Evolutionary conservation across 1,140 invertebrate genomes (phyloP), one percentile per base, ranked within the genome.

Genomic region (Panagrolaimus sp.): DNA sequence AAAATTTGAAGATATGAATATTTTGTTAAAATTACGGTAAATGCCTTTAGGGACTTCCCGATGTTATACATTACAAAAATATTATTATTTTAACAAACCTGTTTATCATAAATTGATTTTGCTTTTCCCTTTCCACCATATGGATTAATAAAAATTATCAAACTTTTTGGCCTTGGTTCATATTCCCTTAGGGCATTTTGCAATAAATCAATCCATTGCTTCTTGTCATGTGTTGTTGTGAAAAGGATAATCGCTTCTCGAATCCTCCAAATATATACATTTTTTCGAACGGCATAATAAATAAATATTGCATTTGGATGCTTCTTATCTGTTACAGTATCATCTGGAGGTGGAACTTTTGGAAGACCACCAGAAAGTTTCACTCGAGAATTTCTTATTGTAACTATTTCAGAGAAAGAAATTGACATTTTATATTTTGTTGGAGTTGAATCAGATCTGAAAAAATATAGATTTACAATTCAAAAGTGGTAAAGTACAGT

Each of bases 71-170:
- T 45, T 17, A 58, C 77, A 73, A 38, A 26, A 69, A 26, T 21
- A 69, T 26, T 1, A 55, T n/a, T 69, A 12, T 87, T 0, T 90
- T 89, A n/a, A n/a, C 32, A 4, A 38, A 38, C 32, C 73, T 89
- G 87, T 58, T 89, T 88, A 67, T 90, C 87, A 84, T 89, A 92
- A 32, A 92, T 90, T 70, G 88, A 86, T 6, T 88, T 78, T 0
- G 89, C 91, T 72, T 88, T 88, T 76, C 88, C 88, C 72, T 90
- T 90, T 0, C 91, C 91, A 6, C 92, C 91, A 83, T 88, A 90
- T 0, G 91, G 91, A 85, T 94, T 94, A 1, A 94, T 87, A 84
- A 93, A 92, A 1, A 93, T 83, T 43, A 93, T 82, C 14, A 93
- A 83, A 55, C 87, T 88, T 67, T 88, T 88, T 15, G 91, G 91